Conservation (phyloP, 2,113 vertebrate genomes). For the Cheirogaleus medius region DNA sequence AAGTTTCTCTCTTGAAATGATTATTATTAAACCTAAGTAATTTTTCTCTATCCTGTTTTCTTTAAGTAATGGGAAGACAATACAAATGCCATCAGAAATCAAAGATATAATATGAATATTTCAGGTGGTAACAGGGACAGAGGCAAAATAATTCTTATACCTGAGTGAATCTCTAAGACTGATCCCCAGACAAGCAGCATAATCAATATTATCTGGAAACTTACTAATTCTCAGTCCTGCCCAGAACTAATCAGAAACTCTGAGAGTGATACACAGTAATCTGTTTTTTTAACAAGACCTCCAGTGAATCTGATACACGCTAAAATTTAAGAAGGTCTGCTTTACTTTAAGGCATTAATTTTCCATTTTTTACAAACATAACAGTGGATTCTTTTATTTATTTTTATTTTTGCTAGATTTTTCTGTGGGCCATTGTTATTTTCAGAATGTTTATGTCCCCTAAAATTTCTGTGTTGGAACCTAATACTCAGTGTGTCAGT, state of each 20-base stretch:
- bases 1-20: not conserved
- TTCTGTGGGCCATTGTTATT: not conserved
- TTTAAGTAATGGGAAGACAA: not conserved
- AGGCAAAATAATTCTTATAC: not conserved
- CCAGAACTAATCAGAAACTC: not conserved
- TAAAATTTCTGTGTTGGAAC: not conserved
- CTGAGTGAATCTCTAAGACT: not conserved
- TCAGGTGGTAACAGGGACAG: not conserved
- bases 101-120: not conserved
- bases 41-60: not conserved
- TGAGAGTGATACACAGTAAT: not conserved
- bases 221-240: not conserved
- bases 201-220: not conserved
- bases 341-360: not conserved
- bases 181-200: not conserved
- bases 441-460: not conserved
- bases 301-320: not conserved
- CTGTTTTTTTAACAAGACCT: not conserved
- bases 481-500: too few relatives aligned
- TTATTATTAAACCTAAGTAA: not conserved
- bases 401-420: not conserved
- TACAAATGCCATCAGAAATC: too few relatives aligned
- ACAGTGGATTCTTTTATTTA: not conserved
- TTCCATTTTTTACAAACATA: not conserved
- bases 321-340: not conserved